Conservation (phyloP, 2,888 invertebrate species). For the Clunio marinus region DNA sequence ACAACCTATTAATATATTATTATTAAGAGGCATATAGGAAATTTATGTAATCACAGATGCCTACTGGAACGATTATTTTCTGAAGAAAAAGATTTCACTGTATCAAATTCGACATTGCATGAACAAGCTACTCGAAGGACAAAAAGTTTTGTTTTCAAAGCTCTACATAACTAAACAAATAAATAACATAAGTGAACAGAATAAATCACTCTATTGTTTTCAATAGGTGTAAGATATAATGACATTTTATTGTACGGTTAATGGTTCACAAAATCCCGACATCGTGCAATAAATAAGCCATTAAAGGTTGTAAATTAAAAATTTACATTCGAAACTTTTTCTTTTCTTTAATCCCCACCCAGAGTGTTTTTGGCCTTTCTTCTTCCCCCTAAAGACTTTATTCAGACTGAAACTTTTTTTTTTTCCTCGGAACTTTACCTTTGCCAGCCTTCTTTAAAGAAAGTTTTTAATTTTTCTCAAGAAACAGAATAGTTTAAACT, state of each 20-base stretch:
- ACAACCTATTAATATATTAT: no score
- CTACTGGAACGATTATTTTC: no score
- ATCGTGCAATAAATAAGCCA: conserved; percentile 17
- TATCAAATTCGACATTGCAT: no score
- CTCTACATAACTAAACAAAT: no score
- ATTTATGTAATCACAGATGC: no score
- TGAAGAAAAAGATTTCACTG: neutral
- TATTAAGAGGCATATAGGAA: no score
- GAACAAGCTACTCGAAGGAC: no score
- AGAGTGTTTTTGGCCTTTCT: neutral
- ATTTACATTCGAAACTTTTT: neutral
- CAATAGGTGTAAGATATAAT: neutral
- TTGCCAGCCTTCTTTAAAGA: neutral
- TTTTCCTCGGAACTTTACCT: no score
- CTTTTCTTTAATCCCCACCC: neutral
- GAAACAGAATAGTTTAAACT: neutral
- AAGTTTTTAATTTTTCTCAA: neutral
- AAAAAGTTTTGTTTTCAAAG: no score
- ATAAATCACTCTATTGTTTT: conserved; percentile 30
- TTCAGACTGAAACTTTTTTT: neutral
- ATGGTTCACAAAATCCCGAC: conserved; percentile 19
- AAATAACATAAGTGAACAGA: conserved; percentile 11
- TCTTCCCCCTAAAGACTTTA: neutral
- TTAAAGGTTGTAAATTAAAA: conserved; percentile 7
- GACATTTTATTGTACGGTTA: neutral